Evolutionary conservation across 2,888 invertebrate species (phyloP), one percentile per base, ranked within the genome.

Genomic region (Drosophila cognata): DNA sequence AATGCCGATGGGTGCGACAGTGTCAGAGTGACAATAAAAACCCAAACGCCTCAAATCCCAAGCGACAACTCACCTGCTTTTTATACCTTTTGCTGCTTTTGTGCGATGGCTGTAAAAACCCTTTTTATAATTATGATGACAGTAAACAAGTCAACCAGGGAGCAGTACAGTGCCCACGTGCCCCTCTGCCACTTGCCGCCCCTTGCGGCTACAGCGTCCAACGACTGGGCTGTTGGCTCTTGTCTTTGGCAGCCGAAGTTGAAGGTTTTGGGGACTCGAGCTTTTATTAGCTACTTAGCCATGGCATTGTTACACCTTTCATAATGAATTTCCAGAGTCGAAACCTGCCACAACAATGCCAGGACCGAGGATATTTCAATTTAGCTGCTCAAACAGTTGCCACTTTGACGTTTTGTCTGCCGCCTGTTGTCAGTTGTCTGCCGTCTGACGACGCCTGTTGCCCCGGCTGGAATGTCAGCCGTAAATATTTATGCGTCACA

Each of bases 41-140:
- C 56, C 71, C 63, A 72, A 79, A 58, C 66, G 55, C 65, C 61
- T 58, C 16, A 58, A 75, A 66, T 71, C 70, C 66, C 70, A n/a
- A 55, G 74, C 75, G 67, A 75, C 77, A 77, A 79, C 79, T 81
- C 77, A 85, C 80, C 84, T 82, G 77, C 57, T 72, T 75, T 85
- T 84, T 78, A 80, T 78, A 70, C 80, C 71, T 53, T 78, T 77
- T 53, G 48, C 50, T 21, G 67, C 79, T 58, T 64, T 79, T 84
- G 73, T 74, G 59, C 67, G 74, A 57, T 46, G 75, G 78, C 75
- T 77, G 77, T 86, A 82, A 86, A 88, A 86, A 82, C 86, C 88
- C 84, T 88, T 87, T 79, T 86, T 86, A 86, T 88, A 87, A 87
- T 87, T 87, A 88, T 88, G 87, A 86, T 84, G 88, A 86, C 86